Evolutionary conservation across 2,113 vertebrate species (phyloP).

Genomic region (Sardina pilchardus): DNA sequence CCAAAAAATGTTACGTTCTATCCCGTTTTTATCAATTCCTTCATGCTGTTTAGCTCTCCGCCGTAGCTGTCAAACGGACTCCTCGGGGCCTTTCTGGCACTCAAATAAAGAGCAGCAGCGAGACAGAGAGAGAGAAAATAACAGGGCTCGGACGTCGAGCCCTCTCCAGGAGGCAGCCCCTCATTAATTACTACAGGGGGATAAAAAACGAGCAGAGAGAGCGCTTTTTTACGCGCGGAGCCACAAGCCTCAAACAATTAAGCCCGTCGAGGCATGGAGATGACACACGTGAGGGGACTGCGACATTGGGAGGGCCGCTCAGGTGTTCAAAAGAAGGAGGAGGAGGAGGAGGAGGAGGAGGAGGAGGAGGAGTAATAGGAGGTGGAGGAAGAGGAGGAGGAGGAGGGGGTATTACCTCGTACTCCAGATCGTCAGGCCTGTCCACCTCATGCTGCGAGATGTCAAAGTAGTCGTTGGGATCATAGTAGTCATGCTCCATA

Average conservation of each 20-base stretch:
- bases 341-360: neutral
- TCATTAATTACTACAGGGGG: neutral
- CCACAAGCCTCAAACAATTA: neutral
- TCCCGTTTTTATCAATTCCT: neutral
- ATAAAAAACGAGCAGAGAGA: neutral
- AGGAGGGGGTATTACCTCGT: slow-evolving; percentile 73
- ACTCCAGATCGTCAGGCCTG: slow-evolving; percentile 79
- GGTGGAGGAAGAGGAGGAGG: neutral
- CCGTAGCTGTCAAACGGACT: neutral
- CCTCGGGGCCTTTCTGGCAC: neutral
- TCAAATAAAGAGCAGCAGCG: neutral
- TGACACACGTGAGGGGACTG: neutral
- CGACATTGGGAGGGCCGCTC: neutral
- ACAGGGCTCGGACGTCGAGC: too few relatives aligned
- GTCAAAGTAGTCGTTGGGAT: slow-evolving; percentile 79
- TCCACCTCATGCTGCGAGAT: slow-evolving; percentile 77
- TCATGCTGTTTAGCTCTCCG: neutral
- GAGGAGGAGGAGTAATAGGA: neutral
- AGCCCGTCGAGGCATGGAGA: neutral
- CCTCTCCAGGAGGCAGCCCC: neutral
- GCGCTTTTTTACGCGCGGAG: neutral
- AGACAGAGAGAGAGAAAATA: neutral
- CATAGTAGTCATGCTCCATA: slow-evolving; percentile 76
- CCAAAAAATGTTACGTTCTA: neutral
- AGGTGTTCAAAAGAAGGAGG: neutral